Evolutionary conservation across 2,797 vertebrate species (phyloP), one percentile per base, ranked within the genome.

Genomic region (Hephaestus fuliginosus): DNA sequence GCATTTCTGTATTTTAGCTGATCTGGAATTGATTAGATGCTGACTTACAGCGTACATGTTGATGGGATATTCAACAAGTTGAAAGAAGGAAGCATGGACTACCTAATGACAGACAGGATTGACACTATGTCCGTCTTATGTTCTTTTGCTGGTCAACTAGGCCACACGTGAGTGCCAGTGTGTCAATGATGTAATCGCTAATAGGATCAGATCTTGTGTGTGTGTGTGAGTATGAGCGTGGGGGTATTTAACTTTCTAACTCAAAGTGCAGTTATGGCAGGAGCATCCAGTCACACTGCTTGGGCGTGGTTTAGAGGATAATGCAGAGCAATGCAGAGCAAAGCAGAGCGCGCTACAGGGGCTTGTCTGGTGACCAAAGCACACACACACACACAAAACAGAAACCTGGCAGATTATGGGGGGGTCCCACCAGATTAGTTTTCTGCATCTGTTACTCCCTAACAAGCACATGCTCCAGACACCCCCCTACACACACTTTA

Each of bases 381-480:
- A 63, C 78, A 72, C 76, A 71, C 82, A 73, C 48, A 55, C 75
- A 66, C 64, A 71, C 70, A 80, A 25, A 25, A 36, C 64, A 67
- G 1, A 69, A 72, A 82, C 69, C 60, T 64, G 46, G 75, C 63
- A 90, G 93, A 93, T 94, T 94, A 93, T 52, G 68, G 68, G 80
- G 80, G 83, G 86, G 84, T 86, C 90, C 80, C 81, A 78, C 78
- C 76, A 90, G 93, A 93, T 94, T 93, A 94, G 78, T 82, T 76
- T 83, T 61, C 48, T 63, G 81, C 91, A 85, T 93, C 91, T 92
- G 90, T 78, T 88, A 65, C 82, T 88, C 76, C 74, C 78, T 56
- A 80, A 76, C 58, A 76, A 76, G 61, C 88, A 88, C 74, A 57
- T 91, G 83, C 41, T 55, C 7, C 3, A 22, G 49, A 74, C 62